These are phyloP conservation scores for Aleadryas rufinucha DNA, from an alignment of 2,113 vertebrate species.

Conservation along the genomic window DNA sequence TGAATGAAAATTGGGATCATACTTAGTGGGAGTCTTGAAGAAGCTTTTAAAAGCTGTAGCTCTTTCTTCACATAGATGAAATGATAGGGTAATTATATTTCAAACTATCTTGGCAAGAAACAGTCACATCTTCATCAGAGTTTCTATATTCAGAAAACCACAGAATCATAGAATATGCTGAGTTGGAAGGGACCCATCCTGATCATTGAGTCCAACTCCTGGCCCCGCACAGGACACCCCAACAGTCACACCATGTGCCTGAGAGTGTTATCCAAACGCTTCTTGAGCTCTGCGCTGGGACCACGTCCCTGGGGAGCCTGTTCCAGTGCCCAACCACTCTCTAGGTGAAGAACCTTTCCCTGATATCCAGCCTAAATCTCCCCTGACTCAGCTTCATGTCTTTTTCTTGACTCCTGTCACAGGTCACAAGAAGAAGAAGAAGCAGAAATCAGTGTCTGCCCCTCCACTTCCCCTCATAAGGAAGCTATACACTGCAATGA, in stretches of 20 bases:
- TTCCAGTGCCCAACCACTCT: neutral
- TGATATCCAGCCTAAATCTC: neutral
- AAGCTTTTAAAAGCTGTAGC: neutral
- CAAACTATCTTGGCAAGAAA: neutral
- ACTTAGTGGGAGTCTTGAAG: neutral
- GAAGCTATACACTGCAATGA: neutral
- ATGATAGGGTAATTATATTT: neutral
- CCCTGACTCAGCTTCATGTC: fast-evolving
- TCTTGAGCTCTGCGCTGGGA: neutral
- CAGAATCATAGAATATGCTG: neutral
- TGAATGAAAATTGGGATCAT: neutral
- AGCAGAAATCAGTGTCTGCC: neutral
- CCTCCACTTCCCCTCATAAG: neutral
- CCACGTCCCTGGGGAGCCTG: neutral
- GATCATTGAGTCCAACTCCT: neutral
- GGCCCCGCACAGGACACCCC: neutral
- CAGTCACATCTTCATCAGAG: neutral
- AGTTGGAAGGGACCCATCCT: neutral
- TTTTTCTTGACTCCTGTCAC: neutral
- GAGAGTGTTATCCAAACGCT: fast-evolving
- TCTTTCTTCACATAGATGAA: neutral
- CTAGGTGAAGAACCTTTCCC: neutral
- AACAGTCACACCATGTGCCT: too few relatives aligned
- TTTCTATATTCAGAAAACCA: neutral
- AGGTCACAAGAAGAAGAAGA: neutral